A percentile compares a stretch with the other conserved stretches of the same genome.
Conservation (phyloP, 2,888 invertebrate genomes). For the Aspidiotus rigidus region DNA sequence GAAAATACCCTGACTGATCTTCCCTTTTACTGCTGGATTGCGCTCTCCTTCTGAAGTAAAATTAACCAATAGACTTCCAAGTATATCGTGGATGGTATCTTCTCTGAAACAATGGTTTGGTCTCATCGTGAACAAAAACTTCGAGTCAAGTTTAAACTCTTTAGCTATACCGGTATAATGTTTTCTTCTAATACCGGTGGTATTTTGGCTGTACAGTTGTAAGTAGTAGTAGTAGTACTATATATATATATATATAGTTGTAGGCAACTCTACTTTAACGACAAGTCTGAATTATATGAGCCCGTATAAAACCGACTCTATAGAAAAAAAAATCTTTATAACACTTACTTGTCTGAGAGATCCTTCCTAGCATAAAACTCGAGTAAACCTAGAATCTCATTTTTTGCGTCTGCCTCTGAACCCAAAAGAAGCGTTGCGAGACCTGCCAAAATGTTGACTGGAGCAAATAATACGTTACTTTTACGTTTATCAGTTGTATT, state of each 20-base stretch:
- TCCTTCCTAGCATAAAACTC: conserved; percentile 17
- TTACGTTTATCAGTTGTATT: background rate
- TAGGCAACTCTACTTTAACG: too few species aligned
- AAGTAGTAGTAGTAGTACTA: too few species aligned
- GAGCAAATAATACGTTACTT: conserved; percentile 32
- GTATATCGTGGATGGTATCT: conserved; percentile 13
- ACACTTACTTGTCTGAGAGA: conserved; percentile 16
- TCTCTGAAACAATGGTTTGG: conserved; percentile 16
- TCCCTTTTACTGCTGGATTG: conserved; percentile 24
- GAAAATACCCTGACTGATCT: conserved; percentile 37
- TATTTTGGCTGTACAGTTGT: too few species aligned
- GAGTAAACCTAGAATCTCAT: conserved; percentile 29
- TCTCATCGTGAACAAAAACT: background rate
- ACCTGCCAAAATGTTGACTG: conserved; percentile 27
- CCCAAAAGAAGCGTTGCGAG: conserved; percentile 33
- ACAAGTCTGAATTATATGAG: too few species aligned
- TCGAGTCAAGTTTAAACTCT: too few species aligned
- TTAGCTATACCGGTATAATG: too few species aligned
- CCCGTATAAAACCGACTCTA: too few species aligned
- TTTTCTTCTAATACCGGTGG: too few species aligned
- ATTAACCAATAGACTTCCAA: conserved; percentile 34
- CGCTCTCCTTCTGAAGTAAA: conserved; percentile 21
- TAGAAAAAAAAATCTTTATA: too few species aligned
- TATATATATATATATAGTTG: too few species aligned
- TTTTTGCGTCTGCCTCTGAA: conserved; percentile 29